phyloP scores from a whole-genome alignment of 2,113 vertebrate species.

The mouse (Mus musculus) region DNA sequence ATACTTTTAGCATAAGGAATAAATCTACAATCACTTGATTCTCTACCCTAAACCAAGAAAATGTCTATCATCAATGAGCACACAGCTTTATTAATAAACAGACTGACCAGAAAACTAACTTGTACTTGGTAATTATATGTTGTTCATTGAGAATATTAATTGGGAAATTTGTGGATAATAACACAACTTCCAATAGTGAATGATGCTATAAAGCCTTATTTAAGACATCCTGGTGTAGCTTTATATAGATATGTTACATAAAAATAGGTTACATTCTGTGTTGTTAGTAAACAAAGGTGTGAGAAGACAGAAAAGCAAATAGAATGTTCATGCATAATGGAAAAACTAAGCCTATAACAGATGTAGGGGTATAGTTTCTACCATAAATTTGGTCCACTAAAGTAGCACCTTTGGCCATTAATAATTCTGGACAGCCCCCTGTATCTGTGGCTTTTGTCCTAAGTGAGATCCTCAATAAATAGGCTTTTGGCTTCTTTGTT shows the following conservation, averaged over 20 bases:
- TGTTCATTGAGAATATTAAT: neutral
- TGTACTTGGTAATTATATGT: neutral
- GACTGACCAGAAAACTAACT: neutral
- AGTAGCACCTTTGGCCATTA: neutral
- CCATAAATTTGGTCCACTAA: neutral
- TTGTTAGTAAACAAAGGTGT: neutral
- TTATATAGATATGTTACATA: neutral
- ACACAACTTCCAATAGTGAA: neutral
- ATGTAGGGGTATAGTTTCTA: too few species aligned
- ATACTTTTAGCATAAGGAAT: neutral
- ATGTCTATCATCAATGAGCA: neutral
- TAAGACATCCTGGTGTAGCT: neutral
- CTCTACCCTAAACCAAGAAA: neutral
- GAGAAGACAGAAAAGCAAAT: neutral
- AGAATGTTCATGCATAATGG: neutral
- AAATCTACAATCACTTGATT: neutral
- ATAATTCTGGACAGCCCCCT: neutral
- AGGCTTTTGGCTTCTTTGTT: neutral
- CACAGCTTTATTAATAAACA: neutral
- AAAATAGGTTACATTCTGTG: rapidly evolving
- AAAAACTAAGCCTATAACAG: neutral
- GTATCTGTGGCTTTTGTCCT: neutral
- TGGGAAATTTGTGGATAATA: neutral
- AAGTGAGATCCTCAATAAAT: neutral
- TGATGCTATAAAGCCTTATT: neutral